Base-by-base conservation (phyloP, 2,113 vertebrate species). In the Tangachromis dhanisi region DNA sequence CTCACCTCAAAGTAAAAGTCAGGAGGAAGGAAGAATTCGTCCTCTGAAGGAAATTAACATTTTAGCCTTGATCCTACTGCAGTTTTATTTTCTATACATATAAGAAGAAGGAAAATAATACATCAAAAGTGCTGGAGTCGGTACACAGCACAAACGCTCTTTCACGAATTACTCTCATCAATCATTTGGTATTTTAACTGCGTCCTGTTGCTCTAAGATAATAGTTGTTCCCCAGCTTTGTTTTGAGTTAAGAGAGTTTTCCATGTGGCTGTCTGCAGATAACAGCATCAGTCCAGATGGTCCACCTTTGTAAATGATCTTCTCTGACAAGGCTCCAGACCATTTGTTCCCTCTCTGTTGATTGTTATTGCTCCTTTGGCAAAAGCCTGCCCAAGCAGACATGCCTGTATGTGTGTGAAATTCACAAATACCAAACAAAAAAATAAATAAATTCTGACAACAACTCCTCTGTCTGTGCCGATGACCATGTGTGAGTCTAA, bases 1-100 rank as follows among this genome's bases (percentile, higher is more conserved):
- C 86, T 90, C 78, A 31, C 61, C 86, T 76, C 35, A 35, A 73
- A 87, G 54, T 54, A 59, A 89, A 87, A 87, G 79, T 88, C 84
- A 49, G 24, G 17, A 49, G 68, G 17, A 90, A 80, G 54, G 79
- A 82, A 83, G 29, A 73, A 76, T 89, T 73, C 21, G 4, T 73
- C 21, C 68, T 73, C 47, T 2, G 54, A 76, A 86, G 49, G 85
- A 90, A 85, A 86, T 63, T 1, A 45, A 76, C 16, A 57, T 19
- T 7, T 8, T 29, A 59, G 81, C 66, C 19, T 54, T 45, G 80
- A 82, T 21, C 79, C 55, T 49, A 12, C 82, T 63, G 71, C 45
- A 7, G 35, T n/a, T 87, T 9, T 8, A 80, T 53, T 73, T 47
- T 31, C 59, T 19, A n/a, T 66, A 3, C 33, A 47, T 31, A 80